phyloP scores from a whole-genome alignment of 2,888 invertebrate genomes.

The Molanna angustata region DNA sequence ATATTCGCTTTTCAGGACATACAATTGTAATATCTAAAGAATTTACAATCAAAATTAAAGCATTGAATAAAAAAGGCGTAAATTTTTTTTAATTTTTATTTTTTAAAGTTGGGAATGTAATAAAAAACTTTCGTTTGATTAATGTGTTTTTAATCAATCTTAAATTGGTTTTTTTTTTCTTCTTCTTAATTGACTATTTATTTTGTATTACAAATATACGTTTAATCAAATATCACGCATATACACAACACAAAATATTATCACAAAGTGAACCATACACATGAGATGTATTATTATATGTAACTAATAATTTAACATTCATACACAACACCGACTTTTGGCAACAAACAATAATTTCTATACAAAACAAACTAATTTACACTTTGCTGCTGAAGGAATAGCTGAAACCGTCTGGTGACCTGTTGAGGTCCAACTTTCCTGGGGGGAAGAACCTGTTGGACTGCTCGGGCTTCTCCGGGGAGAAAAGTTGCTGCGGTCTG shows the following conservation, averaged over 20 bases:
- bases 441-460: conserved; percentile 77
- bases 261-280: conserved; percentile 23
- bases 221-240: conserved; percentile 17
- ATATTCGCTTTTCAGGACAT: no score
- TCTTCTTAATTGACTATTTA: conserved; percentile 20
- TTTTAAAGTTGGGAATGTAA: no score
- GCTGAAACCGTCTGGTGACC: conserved; percentile 85
- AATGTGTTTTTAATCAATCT: no score
- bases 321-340: conserved; percentile 29
- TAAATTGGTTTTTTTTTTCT: no score
- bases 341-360: conserved; percentile 10
- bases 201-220: conserved; percentile 23
- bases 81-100: no score
- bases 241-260: conserved; percentile 23
- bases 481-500: conserved; percentile 52
- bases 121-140: no score
- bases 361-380: conserved; percentile 14
- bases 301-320: conserved; percentile 25
- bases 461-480: conserved; percentile 61
- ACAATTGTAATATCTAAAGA: no score
- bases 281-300: conserved; percentile 4
- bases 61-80: no score
- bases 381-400: conserved; percentile 70
- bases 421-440: conserved; percentile 80
- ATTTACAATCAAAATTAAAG: no score